These are phyloP conservation scores for Lepus townsendii DNA, from an alignment of 2,797 vertebrate genomes.

Conservation along the genomic window DNA sequence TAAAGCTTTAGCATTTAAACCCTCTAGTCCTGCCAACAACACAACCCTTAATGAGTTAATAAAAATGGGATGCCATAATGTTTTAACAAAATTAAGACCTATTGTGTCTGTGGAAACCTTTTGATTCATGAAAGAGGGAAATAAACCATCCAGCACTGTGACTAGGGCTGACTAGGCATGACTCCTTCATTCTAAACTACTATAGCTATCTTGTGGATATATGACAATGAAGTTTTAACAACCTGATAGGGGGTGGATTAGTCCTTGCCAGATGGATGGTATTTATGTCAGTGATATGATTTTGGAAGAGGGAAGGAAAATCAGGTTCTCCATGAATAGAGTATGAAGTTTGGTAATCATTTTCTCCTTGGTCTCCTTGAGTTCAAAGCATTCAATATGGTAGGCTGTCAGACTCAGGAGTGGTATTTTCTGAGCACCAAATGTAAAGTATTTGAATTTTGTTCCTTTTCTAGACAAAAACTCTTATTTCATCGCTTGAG, in stretches of 20 bases:
- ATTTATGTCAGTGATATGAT: neutral
- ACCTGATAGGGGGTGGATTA: neutral
- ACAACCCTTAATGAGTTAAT: neutral
- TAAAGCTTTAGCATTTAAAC: neutral
- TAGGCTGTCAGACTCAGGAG: neutral
- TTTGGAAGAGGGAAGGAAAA: neutral
- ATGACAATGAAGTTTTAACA: neutral
- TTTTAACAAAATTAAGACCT: constrained; percentile 32
- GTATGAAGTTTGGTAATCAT: neutral
- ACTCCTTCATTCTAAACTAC: neutral
- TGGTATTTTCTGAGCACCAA: neutral
- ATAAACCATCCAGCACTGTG: neutral
- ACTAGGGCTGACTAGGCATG: neutral
- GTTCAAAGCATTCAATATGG: neutral
- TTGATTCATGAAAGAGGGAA: neutral
- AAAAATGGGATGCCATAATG: neutral
- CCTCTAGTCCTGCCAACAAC: neutral
- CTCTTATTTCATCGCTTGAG: neutral
- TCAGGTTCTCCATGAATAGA: neutral
- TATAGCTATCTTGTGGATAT: neutral
- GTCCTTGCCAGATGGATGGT: neutral
- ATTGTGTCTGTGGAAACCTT: neutral
- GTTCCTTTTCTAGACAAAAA: neutral
- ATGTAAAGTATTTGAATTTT: neutral
- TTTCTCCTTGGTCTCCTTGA: neutral